phyloP scores from a whole-genome alignment of 1,140 invertebrate species.

The Cyclargus thomasi region DNA sequence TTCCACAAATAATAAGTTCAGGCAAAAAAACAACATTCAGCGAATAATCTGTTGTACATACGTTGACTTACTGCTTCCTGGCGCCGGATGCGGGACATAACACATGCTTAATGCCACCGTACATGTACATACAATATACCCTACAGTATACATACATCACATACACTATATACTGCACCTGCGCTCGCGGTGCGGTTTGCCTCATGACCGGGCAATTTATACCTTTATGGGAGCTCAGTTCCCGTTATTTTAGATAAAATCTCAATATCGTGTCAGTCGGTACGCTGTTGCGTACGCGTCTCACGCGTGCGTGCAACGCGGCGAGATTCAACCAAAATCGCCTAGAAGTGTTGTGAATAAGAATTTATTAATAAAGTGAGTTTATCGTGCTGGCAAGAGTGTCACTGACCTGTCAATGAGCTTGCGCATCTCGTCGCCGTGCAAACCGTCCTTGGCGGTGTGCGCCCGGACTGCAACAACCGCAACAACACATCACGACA shows the following conservation, averaged over 20 bases:
- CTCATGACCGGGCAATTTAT: background rate
- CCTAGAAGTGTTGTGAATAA: background rate
- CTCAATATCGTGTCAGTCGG: background rate
- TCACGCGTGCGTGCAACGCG: too few relatives aligned
- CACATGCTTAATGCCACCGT: conserved; percentile 66
- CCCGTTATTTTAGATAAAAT: background rate
- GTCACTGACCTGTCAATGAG: conserved; percentile 92
- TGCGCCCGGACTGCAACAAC: conserved; percentile 84
- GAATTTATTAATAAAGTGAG: background rate
- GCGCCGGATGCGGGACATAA: conserved; percentile 71
- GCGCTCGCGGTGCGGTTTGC: background rate
- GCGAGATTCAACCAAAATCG: background rate
- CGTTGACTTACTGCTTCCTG: conserved; percentile 84
- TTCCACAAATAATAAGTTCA: conserved; percentile 50
- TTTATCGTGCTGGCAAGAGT: background rate
- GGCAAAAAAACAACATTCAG: conserved; percentile 59
- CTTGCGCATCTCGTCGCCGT: conserved; percentile 95
- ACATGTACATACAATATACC: conserved; percentile 40
- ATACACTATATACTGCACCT: conserved; percentile 25
- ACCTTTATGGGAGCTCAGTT: background rate
- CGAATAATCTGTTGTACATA: conserved; percentile 57
- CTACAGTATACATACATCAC: conserved; percentile 27
- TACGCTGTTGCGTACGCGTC: background rate
- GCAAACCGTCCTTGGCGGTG: conserved; percentile 90
- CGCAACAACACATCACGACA: conserved; percentile 78